Base-by-base conservation (phyloP, 2,797 vertebrate genomes). In the Enteromius viviparus region DNA sequence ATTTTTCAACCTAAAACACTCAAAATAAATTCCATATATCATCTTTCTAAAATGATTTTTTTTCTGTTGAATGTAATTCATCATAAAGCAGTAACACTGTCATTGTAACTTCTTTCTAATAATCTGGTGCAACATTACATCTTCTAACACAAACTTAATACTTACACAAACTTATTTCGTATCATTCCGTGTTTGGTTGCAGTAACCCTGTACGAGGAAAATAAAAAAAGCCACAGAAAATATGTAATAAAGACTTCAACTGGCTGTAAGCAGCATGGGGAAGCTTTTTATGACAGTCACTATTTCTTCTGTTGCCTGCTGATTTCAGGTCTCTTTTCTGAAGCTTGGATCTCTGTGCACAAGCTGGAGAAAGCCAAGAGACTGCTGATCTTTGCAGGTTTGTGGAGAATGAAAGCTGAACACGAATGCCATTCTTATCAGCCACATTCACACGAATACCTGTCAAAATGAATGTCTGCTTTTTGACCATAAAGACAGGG, bases 311-410 rank as follows among this genome's bases (percentile, higher is more conserved):
- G 90, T 95, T 94, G 94, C 92, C 90, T 90, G 90, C 92, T 89
- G 72, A 86, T 77, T 79, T 51, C 92, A 94, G 90, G 91, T 93
- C 91, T 89, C 89, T 92, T 92, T 92, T 77, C 82, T 78, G 90
- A 90, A 91, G 86, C 91, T 90, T 78, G 93, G 92, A 93, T 93
- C 90, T 89, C 90, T 88, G 89, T 87, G 85, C 29, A 68, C 14
- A 62, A 60, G 65, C 65, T 60, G 42, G 32, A 82, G 53, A 81
- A 81, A 74, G 70, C 29, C 12, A 60, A 74, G 49, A 86, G 64
- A 66, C 75, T 49, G 75, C 79, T 84, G 81, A 84, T 81, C 77
- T 84, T 37, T 76, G 74, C 84, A 83, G 74, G 53, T 74, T 84
- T 53, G 23, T 79, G 60, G 55, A 82, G 49, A 75, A 81, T 80